Percentiles rank a stretch among this genome's conserved stretches.
Evolutionary conservation across 2,797 vertebrate genomes (phyloP).

Genomic region (Phataginus tetradactyla): DNA sequence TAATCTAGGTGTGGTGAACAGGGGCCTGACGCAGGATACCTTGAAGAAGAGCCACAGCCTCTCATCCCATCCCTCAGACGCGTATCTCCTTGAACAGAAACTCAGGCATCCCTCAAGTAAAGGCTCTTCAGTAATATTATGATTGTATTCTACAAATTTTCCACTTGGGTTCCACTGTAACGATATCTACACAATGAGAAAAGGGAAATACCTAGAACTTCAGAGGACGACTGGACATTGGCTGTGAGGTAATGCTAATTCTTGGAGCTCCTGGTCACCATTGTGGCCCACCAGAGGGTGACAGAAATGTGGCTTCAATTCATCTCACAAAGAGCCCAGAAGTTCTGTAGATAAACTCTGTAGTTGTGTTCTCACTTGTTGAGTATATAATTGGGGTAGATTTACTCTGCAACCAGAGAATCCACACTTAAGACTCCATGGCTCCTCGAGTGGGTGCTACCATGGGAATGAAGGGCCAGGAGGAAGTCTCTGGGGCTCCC

Average conservation of each 20-base stretch:
- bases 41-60: background rate
- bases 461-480: background rate
- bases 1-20: background rate
- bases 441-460: background rate
- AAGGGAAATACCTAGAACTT: background rate
- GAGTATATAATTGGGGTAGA: background rate
- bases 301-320: slow-evolving; percentile 3
- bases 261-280: background rate
- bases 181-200: background rate
- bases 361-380: background rate
- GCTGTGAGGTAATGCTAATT: background rate
- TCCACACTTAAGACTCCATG: background rate
- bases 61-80: background rate
- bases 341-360: background rate
- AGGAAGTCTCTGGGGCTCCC: background rate
- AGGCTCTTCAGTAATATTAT: background rate
- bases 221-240: background rate
- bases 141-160: background rate
- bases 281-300: background rate
- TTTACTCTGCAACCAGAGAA: background rate
- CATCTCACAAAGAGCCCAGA: background rate
- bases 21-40: background rate
- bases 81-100: background rate
- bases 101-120: background rate
- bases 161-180: background rate